Evolutionary conservation across 2,113 vertebrate genomes (phyloP).

Genomic region (Gila orcuttii): DNA sequence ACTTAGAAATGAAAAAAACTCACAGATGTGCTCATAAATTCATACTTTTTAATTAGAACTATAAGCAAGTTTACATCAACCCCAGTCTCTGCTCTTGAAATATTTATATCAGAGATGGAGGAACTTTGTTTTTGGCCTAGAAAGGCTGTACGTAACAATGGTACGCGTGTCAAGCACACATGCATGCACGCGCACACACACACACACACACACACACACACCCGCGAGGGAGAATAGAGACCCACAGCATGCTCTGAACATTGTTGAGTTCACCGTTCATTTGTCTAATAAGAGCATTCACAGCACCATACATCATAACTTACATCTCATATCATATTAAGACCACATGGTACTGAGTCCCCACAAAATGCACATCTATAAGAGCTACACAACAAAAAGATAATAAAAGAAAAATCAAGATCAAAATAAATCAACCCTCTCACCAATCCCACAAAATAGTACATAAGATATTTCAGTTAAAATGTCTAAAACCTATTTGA

Average conservation of each 20-base stretch:
- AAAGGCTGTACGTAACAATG: slow-evolving; percentile 7
- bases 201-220: slow-evolving; percentile 50
- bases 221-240: slow-evolving; percentile 26
- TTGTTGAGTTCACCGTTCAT: slow-evolving; percentile 53
- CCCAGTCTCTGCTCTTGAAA: background rate
- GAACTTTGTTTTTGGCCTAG: background rate
- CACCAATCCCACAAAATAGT: slow-evolving; percentile 75
- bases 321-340: slow-evolving; percentile 65
- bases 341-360: slow-evolving; percentile 69
- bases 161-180: slow-evolving; percentile 38
- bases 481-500: slow-evolving; percentile 78
- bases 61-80: background rate
- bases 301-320: slow-evolving; percentile 73
- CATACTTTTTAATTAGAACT: background rate
- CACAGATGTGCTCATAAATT: slow-evolving; percentile 1
- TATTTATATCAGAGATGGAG: background rate
- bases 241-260: slow-evolving; percentile 57
- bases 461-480: slow-evolving; percentile 77
- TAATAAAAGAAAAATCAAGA: slow-evolving; percentile 53
- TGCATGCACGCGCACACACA: slow-evolving; percentile 51
- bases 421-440: slow-evolving; percentile 66
- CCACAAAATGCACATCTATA: slow-evolving; percentile 68
- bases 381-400: slow-evolving; percentile 48
- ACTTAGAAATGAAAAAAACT: slow-evolving; percentile 9
- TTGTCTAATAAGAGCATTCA: slow-evolving; percentile 61